Evolutionary conservation across 1,140 invertebrate genomes (phyloP), one percentile per base, ranked within the genome.

Genomic region (Piezodorus guildinii): DNA sequence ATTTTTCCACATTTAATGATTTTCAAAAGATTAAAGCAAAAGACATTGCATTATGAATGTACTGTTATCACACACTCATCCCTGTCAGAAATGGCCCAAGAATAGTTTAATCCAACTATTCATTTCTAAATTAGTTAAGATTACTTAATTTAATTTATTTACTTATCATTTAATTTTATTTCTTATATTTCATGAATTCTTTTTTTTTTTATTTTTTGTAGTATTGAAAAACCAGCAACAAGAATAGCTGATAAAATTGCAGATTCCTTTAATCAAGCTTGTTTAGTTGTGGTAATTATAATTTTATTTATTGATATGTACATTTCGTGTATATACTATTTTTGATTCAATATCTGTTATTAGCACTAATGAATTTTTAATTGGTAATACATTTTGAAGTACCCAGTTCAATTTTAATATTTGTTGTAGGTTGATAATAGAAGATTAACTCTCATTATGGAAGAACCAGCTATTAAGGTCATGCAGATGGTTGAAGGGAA

Each of bases 181-280:
- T n/a, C n/a, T n/a, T n/a, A n/a, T n/a, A n/a, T n/a, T n/a, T n/a
- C n/a, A n/a, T n/a, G n/a, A n/a, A n/a, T n/a, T n/a, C n/a, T n/a
- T n/a, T n/a, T n/a, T n/a, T n/a, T n/a, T n/a, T n/a, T n/a, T n/a
- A n/a, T 17, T 10, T 6, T 58, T 74, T 75, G 78, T 70, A 87
- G 86, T 65, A 82, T 86, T 63, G 90, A 94, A 69, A 90, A 86
- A 74, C 84, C 87, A 60, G 84, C 85, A 9, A 81, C 85, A 62
- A 85, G 85, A 77, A 87, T 95, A 72, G 85, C 87, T 21, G 91
- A 95, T 62, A 94, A 93, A 78, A 86, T 96, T 68, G 83, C 81
- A 59, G 90, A 94, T 70, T 81, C 85, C 69, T 88, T 80, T 71
- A 81, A 79, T 66, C 82, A 81, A 69, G 83, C 90, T 30, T 79